Conservation (phyloP, 2,888 invertebrate genomes). For the Drosophila cyrtoloma region DNA sequence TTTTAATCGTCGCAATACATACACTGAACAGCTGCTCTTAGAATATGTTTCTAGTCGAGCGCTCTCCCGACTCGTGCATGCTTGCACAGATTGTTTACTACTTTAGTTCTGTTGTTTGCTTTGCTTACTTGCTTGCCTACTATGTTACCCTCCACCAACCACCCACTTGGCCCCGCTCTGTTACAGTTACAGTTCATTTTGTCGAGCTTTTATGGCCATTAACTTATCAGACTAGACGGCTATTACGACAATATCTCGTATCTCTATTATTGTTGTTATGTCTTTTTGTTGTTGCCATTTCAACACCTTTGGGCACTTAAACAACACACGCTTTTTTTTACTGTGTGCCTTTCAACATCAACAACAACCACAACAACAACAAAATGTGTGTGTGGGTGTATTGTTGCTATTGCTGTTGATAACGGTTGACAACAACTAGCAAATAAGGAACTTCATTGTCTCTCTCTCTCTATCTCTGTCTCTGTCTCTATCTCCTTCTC, state of each 20-base stretch:
- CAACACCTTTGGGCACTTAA: conserved; percentile 53
- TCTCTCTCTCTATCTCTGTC: conserved; percentile 25
- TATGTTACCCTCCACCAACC: not conserved
- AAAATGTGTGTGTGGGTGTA: conserved; percentile 1
- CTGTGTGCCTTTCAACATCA: conserved; percentile 51
- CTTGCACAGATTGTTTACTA: conserved; percentile 4
- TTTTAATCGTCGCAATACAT: not conserved
- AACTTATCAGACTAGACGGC: conserved; percentile 47
- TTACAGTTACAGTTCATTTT: conserved; percentile 21
- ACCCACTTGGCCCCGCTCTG: too few species aligned
- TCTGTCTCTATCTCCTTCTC: not conserved
- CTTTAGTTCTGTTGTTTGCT: not conserved
- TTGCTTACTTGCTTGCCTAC: conserved; percentile 1
- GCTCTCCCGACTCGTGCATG: not conserved
- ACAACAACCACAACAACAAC: conserved; percentile 33
- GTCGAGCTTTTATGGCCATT: conserved; percentile 55
- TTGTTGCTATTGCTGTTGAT: conserved; percentile 32
- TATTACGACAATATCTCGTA: conserved; percentile 43
- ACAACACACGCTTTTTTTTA: conserved; percentile 11
- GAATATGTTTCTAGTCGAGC: not conserved
- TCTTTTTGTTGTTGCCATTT: conserved; percentile 38
- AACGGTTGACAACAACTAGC: conserved; percentile 26
- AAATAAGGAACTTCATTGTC: conserved; percentile 59
- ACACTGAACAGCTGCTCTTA: not conserved
- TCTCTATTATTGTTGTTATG: conserved; percentile 23